phyloP scores from a whole-genome alignment of 2,113 vertebrate species.

The Uropsilus gracilis region DNA sequence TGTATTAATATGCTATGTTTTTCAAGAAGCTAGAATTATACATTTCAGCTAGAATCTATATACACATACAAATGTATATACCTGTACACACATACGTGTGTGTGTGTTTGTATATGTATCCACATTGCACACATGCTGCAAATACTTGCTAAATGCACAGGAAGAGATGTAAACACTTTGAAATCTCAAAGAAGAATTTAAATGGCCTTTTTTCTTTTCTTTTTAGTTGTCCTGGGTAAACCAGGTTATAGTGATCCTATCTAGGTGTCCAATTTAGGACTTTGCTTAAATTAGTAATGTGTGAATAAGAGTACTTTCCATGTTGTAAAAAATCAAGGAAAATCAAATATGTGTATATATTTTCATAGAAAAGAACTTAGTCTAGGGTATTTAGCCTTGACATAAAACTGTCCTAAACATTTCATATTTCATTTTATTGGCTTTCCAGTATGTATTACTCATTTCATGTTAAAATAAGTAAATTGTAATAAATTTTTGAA shows the following conservation, averaged over 20 bases:
- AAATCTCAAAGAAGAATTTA: too few relatives aligned
- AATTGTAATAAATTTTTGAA: neutral
- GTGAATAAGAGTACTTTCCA: neutral
- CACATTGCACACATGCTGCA: neutral
- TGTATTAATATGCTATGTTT: neutral
- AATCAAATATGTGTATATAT: neutral
- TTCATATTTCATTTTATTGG: neutral
- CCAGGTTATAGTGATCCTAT: neutral
- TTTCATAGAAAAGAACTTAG: neutral
- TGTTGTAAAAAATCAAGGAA: neutral
- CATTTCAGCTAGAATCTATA: neutral
- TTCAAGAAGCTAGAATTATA: neutral
- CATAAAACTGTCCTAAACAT: neutral
- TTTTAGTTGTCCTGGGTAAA: neutral
- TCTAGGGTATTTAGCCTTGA: neutral
- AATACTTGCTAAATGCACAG: neutral
- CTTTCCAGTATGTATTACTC: neutral
- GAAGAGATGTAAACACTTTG: neutral
- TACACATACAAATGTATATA: neutral
- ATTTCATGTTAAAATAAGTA: neutral
- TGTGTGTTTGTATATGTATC: neutral
- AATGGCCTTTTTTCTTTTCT: neutral
- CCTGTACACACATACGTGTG: rapidly evolving
- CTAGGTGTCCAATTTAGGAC: neutral
- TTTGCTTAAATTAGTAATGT: neutral